Evolutionary conservation across 1,140 invertebrate species (phyloP).

Genomic region (Drosophila athabasca): DNA sequence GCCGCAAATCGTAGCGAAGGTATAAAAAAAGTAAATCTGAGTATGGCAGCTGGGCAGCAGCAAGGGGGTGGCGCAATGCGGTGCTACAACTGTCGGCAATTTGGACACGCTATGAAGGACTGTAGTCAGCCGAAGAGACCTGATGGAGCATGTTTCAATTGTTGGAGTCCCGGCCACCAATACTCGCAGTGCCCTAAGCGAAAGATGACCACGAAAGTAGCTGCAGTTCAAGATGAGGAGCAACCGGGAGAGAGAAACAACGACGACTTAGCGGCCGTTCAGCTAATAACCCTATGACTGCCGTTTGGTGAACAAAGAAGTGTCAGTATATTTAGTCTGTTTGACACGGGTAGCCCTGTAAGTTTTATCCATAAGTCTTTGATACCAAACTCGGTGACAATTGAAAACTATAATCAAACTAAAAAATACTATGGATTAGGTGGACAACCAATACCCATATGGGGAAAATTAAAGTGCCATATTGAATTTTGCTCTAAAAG

Average conservation of each 20-base stretch:
- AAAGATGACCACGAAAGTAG: too few relatives aligned
- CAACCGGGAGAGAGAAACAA: background rate
- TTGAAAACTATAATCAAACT: background rate
- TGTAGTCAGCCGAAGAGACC: constrained; percentile 4
- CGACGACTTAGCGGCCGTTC: too few relatives aligned
- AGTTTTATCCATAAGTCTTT: constrained; percentile 5
- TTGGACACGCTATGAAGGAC: background rate
- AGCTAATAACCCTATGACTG: too few relatives aligned
- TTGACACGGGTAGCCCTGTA: background rate
- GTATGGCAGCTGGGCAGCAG: background rate
- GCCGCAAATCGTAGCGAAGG: background rate
- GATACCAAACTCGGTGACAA: background rate
- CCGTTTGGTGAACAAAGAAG: too few relatives aligned
- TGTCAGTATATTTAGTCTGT: background rate
- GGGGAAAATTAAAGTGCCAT: too few relatives aligned
- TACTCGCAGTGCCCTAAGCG: constrained; percentile 2
- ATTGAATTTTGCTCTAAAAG: too few relatives aligned
- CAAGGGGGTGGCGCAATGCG: background rate
- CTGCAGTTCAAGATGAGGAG: background rate
- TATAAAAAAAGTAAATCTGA: background rate
- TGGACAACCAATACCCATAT: background rate
- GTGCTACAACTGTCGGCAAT: constrained; percentile 1
- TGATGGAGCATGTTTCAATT: constrained; percentile 13
- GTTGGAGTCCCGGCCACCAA: background rate
- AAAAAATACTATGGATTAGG: background rate